phyloP scores from a whole-genome alignment of 1,140 invertebrate species.

The Dendroctonus valens region DNA sequence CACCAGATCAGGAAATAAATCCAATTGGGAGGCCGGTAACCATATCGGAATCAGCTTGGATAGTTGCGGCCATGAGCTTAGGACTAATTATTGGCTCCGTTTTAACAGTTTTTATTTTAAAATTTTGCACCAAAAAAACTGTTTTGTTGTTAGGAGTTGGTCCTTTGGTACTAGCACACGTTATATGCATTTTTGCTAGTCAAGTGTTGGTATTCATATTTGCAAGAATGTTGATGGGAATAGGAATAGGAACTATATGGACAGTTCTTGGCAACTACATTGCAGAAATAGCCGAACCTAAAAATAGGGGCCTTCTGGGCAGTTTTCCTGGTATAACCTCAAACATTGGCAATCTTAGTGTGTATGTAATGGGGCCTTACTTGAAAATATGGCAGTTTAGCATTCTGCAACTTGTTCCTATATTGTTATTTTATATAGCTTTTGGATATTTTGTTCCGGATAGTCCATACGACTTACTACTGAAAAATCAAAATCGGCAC shows the following conservation, averaged over 20 bases:
- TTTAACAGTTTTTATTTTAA: conserved; percentile 41
- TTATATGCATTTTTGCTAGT: conserved; percentile 49
- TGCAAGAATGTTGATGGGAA: conserved; percentile 51
- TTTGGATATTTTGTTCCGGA: conserved; percentile 63
- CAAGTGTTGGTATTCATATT: conserved; percentile 45
- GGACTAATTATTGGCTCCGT: conserved; percentile 61
- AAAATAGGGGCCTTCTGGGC: conserved; percentile 41
- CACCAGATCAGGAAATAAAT: conserved; percentile 25
- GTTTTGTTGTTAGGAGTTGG: conserved; percentile 46
- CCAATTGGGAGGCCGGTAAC: conserved; percentile 49
- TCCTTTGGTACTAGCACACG: conserved; percentile 49
- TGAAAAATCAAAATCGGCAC: conserved; percentile 9
- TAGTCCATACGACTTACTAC: conserved; percentile 60
- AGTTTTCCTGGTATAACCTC: conserved; percentile 64
- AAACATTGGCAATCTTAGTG: conserved; percentile 33
- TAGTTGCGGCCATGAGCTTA: conserved; percentile 74
- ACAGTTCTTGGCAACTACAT: conserved; percentile 55
- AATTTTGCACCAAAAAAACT: conserved; percentile 52
- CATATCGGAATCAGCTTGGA: conserved; percentile 67
- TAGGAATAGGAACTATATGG: conserved; percentile 51
- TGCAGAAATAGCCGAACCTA: conserved; percentile 53
- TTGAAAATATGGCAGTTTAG: conserved; percentile 55
- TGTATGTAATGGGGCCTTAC: conserved; percentile 61
- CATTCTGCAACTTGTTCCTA: conserved; percentile 52
- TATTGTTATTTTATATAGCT: conserved; percentile 53